Conservation (phyloP, 2,888 invertebrate species). For the Pachydiplax longipennis region DNA sequence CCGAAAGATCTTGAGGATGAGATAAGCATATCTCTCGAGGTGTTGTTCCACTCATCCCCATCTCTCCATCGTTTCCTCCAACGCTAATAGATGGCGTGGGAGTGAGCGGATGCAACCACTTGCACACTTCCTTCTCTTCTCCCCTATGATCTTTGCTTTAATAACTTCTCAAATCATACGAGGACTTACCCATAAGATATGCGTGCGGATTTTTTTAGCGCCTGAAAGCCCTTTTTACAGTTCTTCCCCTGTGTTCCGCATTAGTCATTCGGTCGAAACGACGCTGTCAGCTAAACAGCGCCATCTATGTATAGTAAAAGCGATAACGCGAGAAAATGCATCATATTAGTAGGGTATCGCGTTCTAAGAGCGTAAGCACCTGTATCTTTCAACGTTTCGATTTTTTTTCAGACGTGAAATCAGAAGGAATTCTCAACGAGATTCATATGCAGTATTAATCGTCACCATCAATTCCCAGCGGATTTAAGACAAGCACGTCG, state of each 20-base stretch:
- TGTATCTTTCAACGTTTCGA: not conserved
- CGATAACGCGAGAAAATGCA: not conserved
- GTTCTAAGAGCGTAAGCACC: not conserved
- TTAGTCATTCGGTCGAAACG: not conserved
- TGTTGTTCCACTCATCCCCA: not conserved
- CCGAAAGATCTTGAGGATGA: slow-evolving; percentile 36
- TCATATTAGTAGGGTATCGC: not conserved
- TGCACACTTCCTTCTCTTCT: not conserved
- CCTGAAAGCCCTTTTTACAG: not conserved
- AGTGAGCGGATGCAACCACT: not conserved
- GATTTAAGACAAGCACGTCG: not conserved
- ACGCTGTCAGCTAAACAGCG: not conserved
- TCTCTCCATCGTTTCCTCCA: not conserved
- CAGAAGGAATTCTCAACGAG: not conserved
- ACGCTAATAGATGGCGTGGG: not conserved
- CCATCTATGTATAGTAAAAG: not conserved
- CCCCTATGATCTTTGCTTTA: not conserved
- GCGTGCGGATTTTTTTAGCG: not conserved
- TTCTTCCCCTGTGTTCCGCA: not conserved
- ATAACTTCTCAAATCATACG: not conserved
- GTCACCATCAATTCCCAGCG: not conserved
- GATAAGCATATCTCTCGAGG: slow-evolving; percentile 5
- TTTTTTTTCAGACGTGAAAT: not conserved
- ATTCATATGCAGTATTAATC: not conserved
- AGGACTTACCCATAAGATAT: not conserved